Evolutionary conservation across 2,888 invertebrate species (phyloP).

Genomic region (Conomelus anceps): DNA sequence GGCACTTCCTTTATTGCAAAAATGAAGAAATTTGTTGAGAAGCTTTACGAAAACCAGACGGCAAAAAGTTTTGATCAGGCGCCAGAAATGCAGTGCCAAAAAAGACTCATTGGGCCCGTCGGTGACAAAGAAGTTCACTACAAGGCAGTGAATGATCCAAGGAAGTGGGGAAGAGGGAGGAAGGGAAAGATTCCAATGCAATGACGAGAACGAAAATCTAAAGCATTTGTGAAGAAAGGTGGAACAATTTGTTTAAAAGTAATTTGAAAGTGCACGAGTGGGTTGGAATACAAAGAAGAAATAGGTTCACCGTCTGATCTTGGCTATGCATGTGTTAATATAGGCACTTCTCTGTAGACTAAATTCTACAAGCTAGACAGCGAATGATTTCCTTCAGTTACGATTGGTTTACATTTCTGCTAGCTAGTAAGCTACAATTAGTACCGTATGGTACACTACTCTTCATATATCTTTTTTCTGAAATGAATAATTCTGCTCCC

Average conservation of each 20-base stretch:
- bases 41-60: background rate
- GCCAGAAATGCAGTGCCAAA: background rate
- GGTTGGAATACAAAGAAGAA: background rate
- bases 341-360: too few relatives aligned
- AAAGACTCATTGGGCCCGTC: background rate
- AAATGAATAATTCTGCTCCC: too few relatives aligned
- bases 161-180: background rate
- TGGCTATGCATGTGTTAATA: background rate
- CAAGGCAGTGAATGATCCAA: background rate
- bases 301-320: background rate
- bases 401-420: too few relatives aligned
- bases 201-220: background rate
- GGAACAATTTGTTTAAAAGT: background rate
- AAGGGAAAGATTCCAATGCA: background rate
- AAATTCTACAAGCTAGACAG: too few relatives aligned
- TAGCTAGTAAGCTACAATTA: too few relatives aligned
- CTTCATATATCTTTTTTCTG: too few relatives aligned
- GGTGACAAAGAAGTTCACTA: background rate
- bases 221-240: background rate
- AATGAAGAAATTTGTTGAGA: background rate
- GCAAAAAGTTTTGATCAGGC: background rate
- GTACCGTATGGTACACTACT: too few relatives aligned
- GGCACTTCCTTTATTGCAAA: background rate
- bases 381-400: background rate
- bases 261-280: background rate